Evolutionary conservation across 64 coral and sea anemone genomes (phyloP).

Genomic region (Pocillopora damicornis): DNA sequence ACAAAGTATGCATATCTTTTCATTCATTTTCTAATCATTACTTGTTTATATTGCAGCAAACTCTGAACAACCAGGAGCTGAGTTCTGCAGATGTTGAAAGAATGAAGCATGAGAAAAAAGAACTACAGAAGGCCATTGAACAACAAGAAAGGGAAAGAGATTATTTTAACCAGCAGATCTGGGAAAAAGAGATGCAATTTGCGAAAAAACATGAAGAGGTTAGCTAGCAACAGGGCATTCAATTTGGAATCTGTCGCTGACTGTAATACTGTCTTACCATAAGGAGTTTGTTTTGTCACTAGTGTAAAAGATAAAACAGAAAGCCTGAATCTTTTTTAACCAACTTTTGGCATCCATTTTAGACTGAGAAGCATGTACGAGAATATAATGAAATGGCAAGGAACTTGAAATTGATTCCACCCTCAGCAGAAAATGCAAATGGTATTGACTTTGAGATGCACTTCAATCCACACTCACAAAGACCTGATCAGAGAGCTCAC

Average conservation of each 20-base stretch:
- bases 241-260: too few relatives aligned
- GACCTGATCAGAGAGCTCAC: constrained; percentile 40
- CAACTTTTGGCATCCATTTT: not conserved
- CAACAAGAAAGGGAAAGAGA: constrained; percentile 67
- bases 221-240: not conserved
- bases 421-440: constrained; percentile 82
- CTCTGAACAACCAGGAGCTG: constrained; percentile 83
- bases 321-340: too few relatives aligned
- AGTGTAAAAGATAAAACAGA: too few relatives aligned
- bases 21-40: too few relatives aligned
- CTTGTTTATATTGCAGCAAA: constrained; percentile 14
- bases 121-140: constrained; percentile 65
- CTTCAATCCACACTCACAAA: constrained; percentile 71
- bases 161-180: constrained; percentile 84
- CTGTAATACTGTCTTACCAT: too few relatives aligned
- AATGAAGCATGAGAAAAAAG: constrained; percentile 86
- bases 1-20: not conserved
- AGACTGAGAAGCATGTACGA: constrained; percentile 74
- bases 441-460: constrained; percentile 94
- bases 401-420: constrained; percentile 83
- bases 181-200: constrained; percentile 95
- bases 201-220: constrained; percentile 95
- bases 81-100: constrained; percentile 87
- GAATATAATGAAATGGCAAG: constrained; percentile 93
- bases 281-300: too few relatives aligned